phyloP scores from a whole-genome alignment of 2,888 invertebrate species.

The Thymelicus lineola region DNA sequence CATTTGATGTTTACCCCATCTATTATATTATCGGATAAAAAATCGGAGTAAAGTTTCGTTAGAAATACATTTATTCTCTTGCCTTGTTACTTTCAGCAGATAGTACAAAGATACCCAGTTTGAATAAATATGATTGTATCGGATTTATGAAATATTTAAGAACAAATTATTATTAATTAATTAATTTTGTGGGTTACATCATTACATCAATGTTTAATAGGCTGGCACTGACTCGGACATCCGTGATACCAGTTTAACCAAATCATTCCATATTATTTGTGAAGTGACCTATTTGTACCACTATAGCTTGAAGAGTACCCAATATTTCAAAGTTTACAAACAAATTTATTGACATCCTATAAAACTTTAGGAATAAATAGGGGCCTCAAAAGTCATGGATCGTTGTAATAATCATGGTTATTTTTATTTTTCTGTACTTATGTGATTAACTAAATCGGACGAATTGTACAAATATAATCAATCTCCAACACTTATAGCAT shows the following conservation, averaged over 20 bases:
- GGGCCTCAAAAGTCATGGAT: no score
- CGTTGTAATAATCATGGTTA: no score
- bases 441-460: no score
- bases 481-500: no score
- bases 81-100: slow-evolving; percentile 27
- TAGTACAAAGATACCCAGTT: slow-evolving; percentile 32
- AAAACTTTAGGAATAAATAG: no score
- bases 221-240: slow-evolving; percentile 8
- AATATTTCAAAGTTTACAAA: no score
- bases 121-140: slow-evolving; percentile 29
- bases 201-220: slow-evolving; percentile 14
- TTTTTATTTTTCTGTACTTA: no score
- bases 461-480: no score
- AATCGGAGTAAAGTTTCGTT: slow-evolving; percentile 16
- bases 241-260: not conserved
- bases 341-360: no score
- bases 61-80: slow-evolving; percentile 33
- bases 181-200: slow-evolving; percentile 20
- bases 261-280: slow-evolving; percentile 17
- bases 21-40: no score
- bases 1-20: no score
- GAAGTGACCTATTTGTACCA: not conserved
- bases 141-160: slow-evolving; percentile 35
- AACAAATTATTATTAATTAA: slow-evolving; percentile 29
- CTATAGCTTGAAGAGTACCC: no score